phyloP scores from a whole-genome alignment of 2,888 invertebrate genomes.

The Formica aserva region DNA sequence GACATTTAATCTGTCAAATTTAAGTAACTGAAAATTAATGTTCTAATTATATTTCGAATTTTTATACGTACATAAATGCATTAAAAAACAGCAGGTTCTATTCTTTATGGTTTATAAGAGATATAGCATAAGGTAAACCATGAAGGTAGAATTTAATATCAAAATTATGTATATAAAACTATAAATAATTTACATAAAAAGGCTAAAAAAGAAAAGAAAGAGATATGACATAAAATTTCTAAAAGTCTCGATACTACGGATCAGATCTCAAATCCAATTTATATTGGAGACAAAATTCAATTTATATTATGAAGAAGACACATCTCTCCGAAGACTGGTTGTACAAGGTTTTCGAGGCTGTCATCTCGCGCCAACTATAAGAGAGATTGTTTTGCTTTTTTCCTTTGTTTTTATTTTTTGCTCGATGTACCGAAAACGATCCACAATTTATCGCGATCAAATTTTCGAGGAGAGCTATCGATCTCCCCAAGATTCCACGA shows the following conservation, averaged over 20 bases:
- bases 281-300: neutral
- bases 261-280: neutral
- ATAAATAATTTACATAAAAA: neutral
- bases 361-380: slow-evolving; percentile 45
- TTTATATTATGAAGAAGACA: slow-evolving; percentile 15
- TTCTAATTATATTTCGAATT: neutral
- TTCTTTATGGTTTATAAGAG: neutral
- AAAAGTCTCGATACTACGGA: neutral
- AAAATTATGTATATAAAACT: neutral
- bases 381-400: slow-evolving; percentile 8
- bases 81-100: neutral
- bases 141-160: neutral
- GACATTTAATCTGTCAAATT: neutral
- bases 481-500: slow-evolving; percentile 70
- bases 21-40: neutral
- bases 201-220: neutral
- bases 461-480: slow-evolving; percentile 67
- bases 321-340: slow-evolving; percentile 19
- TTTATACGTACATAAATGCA: neutral
- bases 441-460: slow-evolving; percentile 69
- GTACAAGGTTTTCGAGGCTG: slow-evolving; percentile 51
- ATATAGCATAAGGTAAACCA: neutral
- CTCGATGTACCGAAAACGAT: slow-evolving; percentile 56
- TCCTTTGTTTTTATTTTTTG: slow-evolving; percentile 4
- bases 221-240: neutral